Conservation (phyloP, 2,797 vertebrate genomes). For the Lutjanus argentimaculatus region DNA sequence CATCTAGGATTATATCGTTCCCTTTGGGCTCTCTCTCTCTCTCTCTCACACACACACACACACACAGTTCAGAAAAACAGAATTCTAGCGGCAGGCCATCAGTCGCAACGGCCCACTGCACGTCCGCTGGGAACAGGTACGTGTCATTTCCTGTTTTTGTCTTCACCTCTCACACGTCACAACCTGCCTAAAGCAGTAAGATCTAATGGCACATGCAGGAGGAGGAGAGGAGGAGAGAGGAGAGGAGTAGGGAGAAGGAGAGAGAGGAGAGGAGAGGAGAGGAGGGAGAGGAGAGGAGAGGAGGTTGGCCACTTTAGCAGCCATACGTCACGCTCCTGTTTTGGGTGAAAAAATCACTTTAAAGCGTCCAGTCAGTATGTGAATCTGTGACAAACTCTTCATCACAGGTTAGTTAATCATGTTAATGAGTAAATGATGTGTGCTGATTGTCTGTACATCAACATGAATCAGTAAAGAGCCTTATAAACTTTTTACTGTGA, state of each 20-base stretch:
- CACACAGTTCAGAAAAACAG: slow-evolving; percentile 23
- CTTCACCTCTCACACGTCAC: slow-evolving; percentile 71
- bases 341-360: too few species aligned
- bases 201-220: slow-evolving; percentile 35
- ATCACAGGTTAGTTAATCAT: too few species aligned
- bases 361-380: too few species aligned
- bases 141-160: slow-evolving; percentile 79
- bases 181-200: slow-evolving; percentile 52
- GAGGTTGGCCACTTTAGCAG: too few species aligned
- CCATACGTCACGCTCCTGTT: too few species aligned
- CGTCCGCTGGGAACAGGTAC: slow-evolving; percentile 75
- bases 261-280: background rate
- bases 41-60: background rate
- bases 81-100: slow-evolving; percentile 76
- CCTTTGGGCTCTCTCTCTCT: slow-evolving; percentile 25
- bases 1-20: slow-evolving; percentile 71
- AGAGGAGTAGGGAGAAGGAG: background rate
- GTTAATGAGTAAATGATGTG: too few species aligned
- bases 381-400: too few species aligned
- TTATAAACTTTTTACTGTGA: too few species aligned
- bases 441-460: too few species aligned
- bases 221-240: background rate
- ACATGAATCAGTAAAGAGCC: too few species aligned
- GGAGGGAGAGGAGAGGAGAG: too few species aligned
- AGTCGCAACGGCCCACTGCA: slow-evolving; percentile 66